Conservation (phyloP, 2,113 vertebrate species). For the Podiceps cristatus region DNA sequence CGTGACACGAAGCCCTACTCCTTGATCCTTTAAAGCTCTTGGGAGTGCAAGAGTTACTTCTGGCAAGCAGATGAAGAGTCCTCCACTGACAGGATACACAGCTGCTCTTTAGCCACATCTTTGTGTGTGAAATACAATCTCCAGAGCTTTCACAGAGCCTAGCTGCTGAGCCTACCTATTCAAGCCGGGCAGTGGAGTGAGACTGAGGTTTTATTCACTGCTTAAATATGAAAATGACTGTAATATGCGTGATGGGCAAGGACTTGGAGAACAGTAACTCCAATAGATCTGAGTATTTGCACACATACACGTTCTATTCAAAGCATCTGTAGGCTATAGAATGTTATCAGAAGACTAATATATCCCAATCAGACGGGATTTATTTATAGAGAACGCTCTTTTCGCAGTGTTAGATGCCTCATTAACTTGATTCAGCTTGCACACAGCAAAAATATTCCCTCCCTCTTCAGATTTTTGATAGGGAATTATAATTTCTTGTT, state of each 20-base stretch:
- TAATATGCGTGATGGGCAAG: conserved; percentile 65
- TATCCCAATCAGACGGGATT: conserved; percentile 86
- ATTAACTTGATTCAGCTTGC: conserved; percentile 88
- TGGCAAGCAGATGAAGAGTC: conserved; percentile 14
- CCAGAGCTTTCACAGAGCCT: conserved; percentile 37
- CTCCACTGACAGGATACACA: conserved; percentile 19
- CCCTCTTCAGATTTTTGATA: conserved; percentile 86
- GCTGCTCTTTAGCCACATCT: conserved; percentile 50
- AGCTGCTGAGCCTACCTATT: conserved; percentile 60
- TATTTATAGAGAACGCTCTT: conserved; percentile 87
- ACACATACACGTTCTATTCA: conserved; percentile 80
- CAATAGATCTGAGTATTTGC: conserved; percentile 76
- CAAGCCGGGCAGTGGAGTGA: conserved; percentile 47
- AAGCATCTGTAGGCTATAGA: conserved; percentile 86
- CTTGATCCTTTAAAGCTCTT: conserved; percentile 32
- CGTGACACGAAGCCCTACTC: background rate
- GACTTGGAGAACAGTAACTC: conserved; percentile 72
- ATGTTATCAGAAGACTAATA: conserved; percentile 87
- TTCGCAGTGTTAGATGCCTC: conserved; percentile 85
- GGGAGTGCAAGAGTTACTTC: conserved; percentile 1
- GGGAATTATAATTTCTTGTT: conserved; percentile 85
- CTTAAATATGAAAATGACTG: conserved; percentile 72
- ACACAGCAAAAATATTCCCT: conserved; percentile 86
- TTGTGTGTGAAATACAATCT: conserved; percentile 34
- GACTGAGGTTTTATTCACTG: conserved; percentile 53